These are phyloP conservation scores for Pectinophora gossypiella DNA, from an alignment of 1,140 invertebrate genomes.

Conservation along the genomic window DNA sequence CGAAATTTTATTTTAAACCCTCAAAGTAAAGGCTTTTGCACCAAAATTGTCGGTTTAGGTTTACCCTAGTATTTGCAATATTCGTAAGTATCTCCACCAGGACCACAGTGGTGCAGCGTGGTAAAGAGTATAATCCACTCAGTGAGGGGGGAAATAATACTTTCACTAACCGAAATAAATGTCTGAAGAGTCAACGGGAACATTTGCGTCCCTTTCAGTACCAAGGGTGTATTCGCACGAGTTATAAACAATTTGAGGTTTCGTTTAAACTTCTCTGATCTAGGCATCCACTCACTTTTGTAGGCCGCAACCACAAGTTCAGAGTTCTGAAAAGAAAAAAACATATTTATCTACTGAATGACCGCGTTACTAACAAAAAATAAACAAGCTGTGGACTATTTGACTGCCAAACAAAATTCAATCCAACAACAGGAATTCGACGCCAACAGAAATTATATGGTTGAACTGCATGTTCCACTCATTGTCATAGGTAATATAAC, in stretches of 20 bases:
- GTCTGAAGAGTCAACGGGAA: slow-evolving; percentile 38
- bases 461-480: background rate
- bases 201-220: slow-evolving; percentile 32
- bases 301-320: slow-evolving; percentile 35
- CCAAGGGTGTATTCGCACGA: slow-evolving; percentile 29
- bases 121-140: too few species aligned
- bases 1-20: too few species aligned
- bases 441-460: background rate
- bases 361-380: background rate
- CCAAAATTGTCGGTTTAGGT: too few species aligned
- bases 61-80: too few species aligned
- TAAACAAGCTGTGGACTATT: background rate
- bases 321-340: slow-evolving; percentile 30
- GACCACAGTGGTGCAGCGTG: too few species aligned
- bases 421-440: background rate
- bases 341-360: background rate
- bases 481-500: too few species aligned
- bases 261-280: slow-evolving; percentile 33
- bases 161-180: slow-evolving; percentile 30
- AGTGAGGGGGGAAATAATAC: too few species aligned
- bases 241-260: slow-evolving; percentile 38
- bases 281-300: slow-evolving; percentile 40
- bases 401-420: background rate
- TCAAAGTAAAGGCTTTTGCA: too few species aligned
- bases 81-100: too few species aligned